Evolutionary conservation across 2,113 vertebrate genomes (phyloP).

Genomic region (Anolis carolinensis): DNA sequence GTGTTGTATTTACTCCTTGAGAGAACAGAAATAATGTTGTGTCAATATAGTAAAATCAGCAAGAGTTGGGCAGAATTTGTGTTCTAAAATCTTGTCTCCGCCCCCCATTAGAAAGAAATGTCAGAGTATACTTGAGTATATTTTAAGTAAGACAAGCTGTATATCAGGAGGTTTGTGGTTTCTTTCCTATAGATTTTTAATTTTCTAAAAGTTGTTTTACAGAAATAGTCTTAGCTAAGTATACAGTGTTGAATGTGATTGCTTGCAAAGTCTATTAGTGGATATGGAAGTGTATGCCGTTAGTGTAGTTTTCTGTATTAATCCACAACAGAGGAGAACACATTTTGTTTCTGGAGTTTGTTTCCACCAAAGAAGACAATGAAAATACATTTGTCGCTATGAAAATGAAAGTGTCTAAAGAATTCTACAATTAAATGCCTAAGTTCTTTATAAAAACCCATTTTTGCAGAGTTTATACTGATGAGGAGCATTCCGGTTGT

Average conservation of each 20-base stretch:
- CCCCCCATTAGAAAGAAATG: background rate
- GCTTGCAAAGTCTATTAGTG: background rate
- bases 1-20: background rate
- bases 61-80: background rate
- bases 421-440: accelerated
- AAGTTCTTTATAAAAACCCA: background rate
- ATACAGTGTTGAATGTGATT: background rate
- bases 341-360: background rate
- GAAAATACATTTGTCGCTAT: background rate
- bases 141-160: background rate
- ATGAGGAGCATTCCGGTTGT: background rate
- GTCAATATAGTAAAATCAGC: background rate
- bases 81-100: background rate
- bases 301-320: background rate
- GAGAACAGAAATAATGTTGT: background rate
- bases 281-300: background rate
- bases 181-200: background rate
- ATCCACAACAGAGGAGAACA: background rate
- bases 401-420: background rate
- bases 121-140: slow-evolving; percentile 24
- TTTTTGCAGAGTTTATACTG: background rate
- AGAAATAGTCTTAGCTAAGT: background rate
- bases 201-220: background rate
- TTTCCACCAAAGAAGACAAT: background rate
- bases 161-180: too few relatives aligned